These are phyloP conservation scores for Pachypanchax playfairii DNA, from an alignment of 2,113 vertebrate genomes.

Conservation along the genomic window DNA sequence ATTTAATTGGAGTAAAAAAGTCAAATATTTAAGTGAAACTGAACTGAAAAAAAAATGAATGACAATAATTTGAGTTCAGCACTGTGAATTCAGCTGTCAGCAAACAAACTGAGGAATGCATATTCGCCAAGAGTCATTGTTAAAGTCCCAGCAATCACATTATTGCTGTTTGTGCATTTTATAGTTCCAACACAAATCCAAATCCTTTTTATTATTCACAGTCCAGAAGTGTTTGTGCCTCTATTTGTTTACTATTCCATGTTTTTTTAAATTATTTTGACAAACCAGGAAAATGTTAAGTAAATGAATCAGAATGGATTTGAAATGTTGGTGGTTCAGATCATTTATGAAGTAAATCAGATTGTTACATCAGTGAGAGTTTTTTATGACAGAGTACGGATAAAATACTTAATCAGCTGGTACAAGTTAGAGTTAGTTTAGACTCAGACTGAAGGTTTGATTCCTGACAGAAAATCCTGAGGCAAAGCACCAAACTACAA, in stretches of 20 bases:
- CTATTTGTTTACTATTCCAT: not conserved
- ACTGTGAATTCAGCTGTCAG: not conserved
- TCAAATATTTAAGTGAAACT: not conserved
- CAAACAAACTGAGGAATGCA: not conserved
- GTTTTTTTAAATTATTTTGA: too few relatives aligned
- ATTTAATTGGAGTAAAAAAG: not conserved
- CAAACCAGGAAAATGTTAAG: too few relatives aligned
- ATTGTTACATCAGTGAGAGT: too few relatives aligned
- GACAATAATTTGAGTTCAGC: constrained; percentile 5
- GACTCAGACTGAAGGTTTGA: not conserved
- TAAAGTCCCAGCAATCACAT: constrained; percentile 4
- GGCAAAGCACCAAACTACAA: not conserved
- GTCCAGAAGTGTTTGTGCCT: not conserved
- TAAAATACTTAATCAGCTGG: too few relatives aligned
- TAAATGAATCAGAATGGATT: too few relatives aligned
- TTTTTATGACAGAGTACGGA: too few relatives aligned
- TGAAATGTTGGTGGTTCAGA: too few relatives aligned
- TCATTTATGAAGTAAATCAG: too few relatives aligned
- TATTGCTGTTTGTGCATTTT: constrained; percentile 7
- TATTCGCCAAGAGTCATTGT: not conserved
- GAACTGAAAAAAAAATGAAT: not conserved
- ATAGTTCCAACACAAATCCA: constrained; percentile 5
- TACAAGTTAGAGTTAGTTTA: too few relatives aligned
- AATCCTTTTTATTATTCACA: constrained; percentile 4
- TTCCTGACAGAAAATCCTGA: not conserved